Conservation (phyloP, 1,140 invertebrate genomes). For the Scaptomyza graminum region DNA sequence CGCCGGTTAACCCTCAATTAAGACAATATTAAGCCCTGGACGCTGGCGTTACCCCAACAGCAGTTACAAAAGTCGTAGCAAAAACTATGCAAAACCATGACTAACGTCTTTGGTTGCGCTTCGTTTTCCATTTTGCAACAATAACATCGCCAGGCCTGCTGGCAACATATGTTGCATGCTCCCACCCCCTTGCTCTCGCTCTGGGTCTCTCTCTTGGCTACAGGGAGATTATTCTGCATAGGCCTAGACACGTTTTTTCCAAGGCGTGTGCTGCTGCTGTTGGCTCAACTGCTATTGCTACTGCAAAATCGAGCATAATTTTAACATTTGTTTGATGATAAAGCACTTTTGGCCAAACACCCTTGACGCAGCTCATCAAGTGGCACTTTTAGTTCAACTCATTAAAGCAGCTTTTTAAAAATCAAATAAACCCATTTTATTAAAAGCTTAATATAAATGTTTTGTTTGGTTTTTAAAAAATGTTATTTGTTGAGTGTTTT, state of each 20-base stretch:
- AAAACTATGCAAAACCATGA: constrained; percentile 82
- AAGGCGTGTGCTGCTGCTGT: constrained; percentile 28
- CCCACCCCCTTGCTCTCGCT: not conserved
- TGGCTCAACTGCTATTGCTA: no score
- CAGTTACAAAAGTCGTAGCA: constrained; percentile 30
- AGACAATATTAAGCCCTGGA: constrained; percentile 82
- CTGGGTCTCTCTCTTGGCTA: constrained; percentile 23
- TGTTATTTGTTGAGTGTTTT: not conserved
- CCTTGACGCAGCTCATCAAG: constrained; percentile 27
- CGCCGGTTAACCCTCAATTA: constrained; percentile 84
- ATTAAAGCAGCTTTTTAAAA: constrained; percentile 52
- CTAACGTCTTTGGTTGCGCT: constrained; percentile 81
- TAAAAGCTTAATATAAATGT: not conserved
- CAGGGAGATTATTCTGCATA: constrained; percentile 23
- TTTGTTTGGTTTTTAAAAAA: constrained; percentile 9
- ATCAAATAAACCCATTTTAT: constrained; percentile 19
- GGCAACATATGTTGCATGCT: constrained; percentile 76
- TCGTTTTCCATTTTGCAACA: constrained; percentile 64
- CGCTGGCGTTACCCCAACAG: constrained; percentile 23
- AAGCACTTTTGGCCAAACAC: constrained; percentile 48
- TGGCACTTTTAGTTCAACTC: constrained; percentile 44
- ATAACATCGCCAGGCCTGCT: constrained; percentile 42
- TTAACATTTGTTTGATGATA: constrained; percentile 73
- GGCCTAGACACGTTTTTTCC: constrained; percentile 55
- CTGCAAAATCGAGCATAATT: constrained; percentile 70